Percentiles rank a stretch among this genome's conserved stretches.
These are phyloP conservation scores for Dryadula phaetusa DNA, from an alignment of 2,888 invertebrate species.

Conservation along the genomic window DNA sequence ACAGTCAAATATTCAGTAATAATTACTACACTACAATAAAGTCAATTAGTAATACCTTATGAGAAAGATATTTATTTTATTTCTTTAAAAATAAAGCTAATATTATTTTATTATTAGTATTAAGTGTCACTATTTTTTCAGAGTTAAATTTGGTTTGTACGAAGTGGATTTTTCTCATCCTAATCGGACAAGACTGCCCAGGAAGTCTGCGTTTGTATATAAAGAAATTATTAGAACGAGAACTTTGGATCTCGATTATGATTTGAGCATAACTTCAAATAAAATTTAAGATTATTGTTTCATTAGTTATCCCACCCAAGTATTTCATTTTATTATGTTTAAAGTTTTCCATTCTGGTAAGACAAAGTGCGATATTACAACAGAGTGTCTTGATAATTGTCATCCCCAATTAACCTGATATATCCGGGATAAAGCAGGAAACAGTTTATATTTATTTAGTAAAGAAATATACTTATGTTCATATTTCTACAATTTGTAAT, in stretches of 20 bases:
- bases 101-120: not conserved
- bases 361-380: too few species aligned
- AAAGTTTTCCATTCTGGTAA: too few species aligned
- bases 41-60: not conserved
- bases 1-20: too few species aligned
- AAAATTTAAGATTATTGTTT: not conserved
- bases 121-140: conserved; percentile 60
- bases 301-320: too few species aligned
- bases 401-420: too few species aligned
- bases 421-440: too few species aligned
- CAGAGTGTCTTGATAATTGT: too few species aligned
- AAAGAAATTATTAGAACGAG: conserved; percentile 74
- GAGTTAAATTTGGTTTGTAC: conserved; percentile 88
- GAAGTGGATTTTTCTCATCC: conserved; percentile 86
- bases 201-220: conserved; percentile 84
- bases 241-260: conserved; percentile 59
- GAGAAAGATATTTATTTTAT: not conserved
- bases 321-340: too few species aligned
- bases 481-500: too few species aligned
- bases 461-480: too few species aligned
- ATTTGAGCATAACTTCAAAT: conserved; percentile 38
- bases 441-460: too few species aligned
- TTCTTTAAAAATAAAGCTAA: not conserved
- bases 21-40: too few species aligned
- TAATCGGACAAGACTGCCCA: conserved; percentile 84